These are phyloP conservation scores for Chelon labrosus DNA, from an alignment of 2,797 vertebrate species.

Conservation along the genomic window DNA sequence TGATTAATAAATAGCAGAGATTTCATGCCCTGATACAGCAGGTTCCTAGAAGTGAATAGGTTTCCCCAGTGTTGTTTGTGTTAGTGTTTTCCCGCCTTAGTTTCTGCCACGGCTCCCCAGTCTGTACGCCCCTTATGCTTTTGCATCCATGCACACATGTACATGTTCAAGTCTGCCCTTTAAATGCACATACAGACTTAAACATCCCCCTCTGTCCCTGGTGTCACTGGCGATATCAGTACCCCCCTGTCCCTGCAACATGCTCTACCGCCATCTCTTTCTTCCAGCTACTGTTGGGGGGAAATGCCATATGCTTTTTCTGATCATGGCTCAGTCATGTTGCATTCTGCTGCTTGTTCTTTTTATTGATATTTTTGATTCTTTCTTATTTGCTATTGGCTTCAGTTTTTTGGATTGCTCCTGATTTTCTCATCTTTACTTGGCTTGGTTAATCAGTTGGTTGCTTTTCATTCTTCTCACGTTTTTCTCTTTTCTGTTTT, in stretches of 20 bases:
- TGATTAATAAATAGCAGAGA: slow-evolving; percentile 43
- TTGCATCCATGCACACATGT: slow-evolving; percentile 68
- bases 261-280: slow-evolving; percentile 80
- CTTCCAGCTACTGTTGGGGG: slow-evolving; percentile 80
- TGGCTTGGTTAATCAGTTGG: slow-evolving; percentile 79
- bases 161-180: slow-evolving; percentile 75
- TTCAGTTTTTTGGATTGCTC: slow-evolving; percentile 80
- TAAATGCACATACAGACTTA: slow-evolving; percentile 71
- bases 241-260: slow-evolving; percentile 74
- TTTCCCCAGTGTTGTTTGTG: slow-evolving; percentile 55
- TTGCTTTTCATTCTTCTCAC: slow-evolving; percentile 85
- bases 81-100: slow-evolving; percentile 49
- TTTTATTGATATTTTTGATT: slow-evolving; percentile 77
- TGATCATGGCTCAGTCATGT: slow-evolving; percentile 81
- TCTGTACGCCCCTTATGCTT: slow-evolving; percentile 61
- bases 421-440: slow-evolving; percentile 82
- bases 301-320: slow-evolving; percentile 78
- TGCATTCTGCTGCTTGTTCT: slow-evolving; percentile 83
- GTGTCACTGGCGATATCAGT: slow-evolving; percentile 58
- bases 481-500: slow-evolving; percentile 85
- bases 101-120: slow-evolving; percentile 56
- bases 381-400: slow-evolving; percentile 79
- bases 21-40: slow-evolving; percentile 36
- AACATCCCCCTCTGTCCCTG: slow-evolving; percentile 70
- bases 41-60: slow-evolving; percentile 35